Conservation (phyloP, 2,888 invertebrate genomes). For the Shargacucullia verbasci region DNA sequence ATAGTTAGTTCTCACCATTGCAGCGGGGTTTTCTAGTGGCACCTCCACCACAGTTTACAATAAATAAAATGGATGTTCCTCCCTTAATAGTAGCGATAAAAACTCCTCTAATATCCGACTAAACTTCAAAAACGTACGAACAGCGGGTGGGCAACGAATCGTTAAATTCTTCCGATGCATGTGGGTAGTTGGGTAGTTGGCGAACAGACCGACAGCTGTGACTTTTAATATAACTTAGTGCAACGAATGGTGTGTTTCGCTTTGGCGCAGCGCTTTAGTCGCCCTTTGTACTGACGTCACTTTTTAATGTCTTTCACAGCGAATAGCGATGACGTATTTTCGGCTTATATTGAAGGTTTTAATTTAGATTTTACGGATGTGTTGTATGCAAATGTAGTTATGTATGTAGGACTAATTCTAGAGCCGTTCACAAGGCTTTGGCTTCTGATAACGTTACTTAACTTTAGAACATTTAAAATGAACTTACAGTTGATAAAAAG, state of each 20-base stretch:
- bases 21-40: too few relatives aligned
- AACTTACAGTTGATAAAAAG: too few relatives aligned
- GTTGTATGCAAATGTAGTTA: background rate
- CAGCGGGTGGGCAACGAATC: slow-evolving; percentile 24
- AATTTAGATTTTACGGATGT: background rate
- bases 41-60: too few relatives aligned
- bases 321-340: slow-evolving; percentile 13
- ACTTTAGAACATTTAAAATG: too few relatives aligned
- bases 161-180: slow-evolving; percentile 30
- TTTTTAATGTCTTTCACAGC: slow-evolving; percentile 2
- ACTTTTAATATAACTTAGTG: slow-evolving; percentile 55
- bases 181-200: slow-evolving; percentile 14
- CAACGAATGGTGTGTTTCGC: slow-evolving; percentile 13
- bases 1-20: too few relatives aligned
- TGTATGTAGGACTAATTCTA: background rate
- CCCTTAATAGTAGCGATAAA: background rate
- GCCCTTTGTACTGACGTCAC: slow-evolving; percentile 8
- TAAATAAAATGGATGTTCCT: too few relatives aligned
- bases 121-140: slow-evolving; percentile 1
- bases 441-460: too few relatives aligned
- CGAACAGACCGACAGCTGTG: slow-evolving; percentile 43
- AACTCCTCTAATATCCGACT: slow-evolving; percentile 14
- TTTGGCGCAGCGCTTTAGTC: slow-evolving; percentile 21
- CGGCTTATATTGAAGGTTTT: slow-evolving; percentile 8
- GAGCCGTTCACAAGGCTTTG: too few relatives aligned